Base-by-base conservation (phyloP, 2,888 invertebrate species). In the Drosophila kambysellisi region DNA sequence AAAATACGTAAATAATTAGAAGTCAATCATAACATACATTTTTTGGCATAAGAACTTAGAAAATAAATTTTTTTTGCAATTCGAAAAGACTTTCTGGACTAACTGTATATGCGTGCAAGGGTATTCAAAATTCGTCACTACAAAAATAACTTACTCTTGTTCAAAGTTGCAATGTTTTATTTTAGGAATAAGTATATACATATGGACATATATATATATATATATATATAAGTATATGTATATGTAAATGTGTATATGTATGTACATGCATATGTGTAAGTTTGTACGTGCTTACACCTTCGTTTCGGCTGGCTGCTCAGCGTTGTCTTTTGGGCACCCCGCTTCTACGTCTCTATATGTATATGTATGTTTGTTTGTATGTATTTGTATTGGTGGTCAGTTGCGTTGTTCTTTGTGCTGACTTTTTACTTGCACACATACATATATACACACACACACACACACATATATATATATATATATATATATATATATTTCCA, bases 81-180 rank as follows among this genome's bases (percentile, higher is more conserved):
- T 1, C 20, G 20, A 25, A 25, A 25, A 25, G 20, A 25, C 20
- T 25, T 25, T 25, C 20, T 25, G 20, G 20, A 25, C 20, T 1
- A 25, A 25, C 20, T 25, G 20, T 15, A 29, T 11, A 30, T 32
- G 17, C 25, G 3, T 15, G 51, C 0, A 15, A 67, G 67, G 17
- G 67, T 43, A 69, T 58, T 37, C 11, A 15, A 32, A 25, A 25
- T 30, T 58, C 58, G 58, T 4, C 30, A 12, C 30, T 12, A 8
- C 35, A 25, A 1, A 20, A 59, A 50, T 53, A 48, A 59, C 29
- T 41, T 50, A 39, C 70, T 58, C 32, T 69, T 58, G 51, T 69
- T 59, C n/a, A 84, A 87, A 86, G 89, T 82, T 86, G 89, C 85
- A 88, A 77, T 87, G 76, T 82, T 82, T 86, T 86, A 86, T 86